Percentiles rank a stretch among this genome's conserved stretches.
Evolutionary conservation across 2,797 vertebrate genomes (phyloP).

Genomic region (Lithobates sylvaticus): DNA sequence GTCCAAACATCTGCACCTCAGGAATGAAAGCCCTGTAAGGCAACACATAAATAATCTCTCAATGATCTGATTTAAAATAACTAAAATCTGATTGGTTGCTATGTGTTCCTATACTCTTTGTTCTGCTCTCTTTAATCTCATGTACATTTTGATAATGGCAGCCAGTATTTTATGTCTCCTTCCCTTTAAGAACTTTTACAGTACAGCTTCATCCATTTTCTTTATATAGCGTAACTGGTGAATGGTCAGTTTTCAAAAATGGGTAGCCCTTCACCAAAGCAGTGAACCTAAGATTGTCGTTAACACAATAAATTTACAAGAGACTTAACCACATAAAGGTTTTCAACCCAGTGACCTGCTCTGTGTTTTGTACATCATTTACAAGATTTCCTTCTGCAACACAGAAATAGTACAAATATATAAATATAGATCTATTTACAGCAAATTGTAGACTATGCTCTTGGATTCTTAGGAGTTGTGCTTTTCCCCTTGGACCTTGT

Average conservation of each 20-base stretch:
- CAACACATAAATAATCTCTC: no score
- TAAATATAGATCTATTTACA: constrained; percentile 42
- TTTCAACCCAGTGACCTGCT: background rate
- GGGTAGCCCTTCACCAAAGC: constrained; percentile 48
- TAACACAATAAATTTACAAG: constrained; percentile 11
- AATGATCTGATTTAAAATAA: no score
- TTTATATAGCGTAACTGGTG: background rate
- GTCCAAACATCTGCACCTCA: no score
- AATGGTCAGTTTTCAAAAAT: constrained; percentile 9
- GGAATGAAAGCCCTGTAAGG: no score
- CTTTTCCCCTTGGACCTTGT: constrained; percentile 27
- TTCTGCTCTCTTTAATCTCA: background rate
- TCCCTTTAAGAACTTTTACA: background rate
- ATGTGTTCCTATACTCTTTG: background rate
- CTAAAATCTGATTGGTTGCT: background rate
- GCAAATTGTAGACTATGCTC: background rate
- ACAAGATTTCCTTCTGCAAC: constrained; percentile 13
- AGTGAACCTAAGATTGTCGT: constrained; percentile 43
- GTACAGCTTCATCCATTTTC: constrained; percentile 21
- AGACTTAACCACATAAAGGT: constrained; percentile 1
- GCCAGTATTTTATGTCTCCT: background rate
- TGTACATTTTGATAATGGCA: background rate
- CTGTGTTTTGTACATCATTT: constrained; percentile 10
- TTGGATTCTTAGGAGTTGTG: constrained; percentile 32
- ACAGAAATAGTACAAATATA: constrained; percentile 50